These are phyloP conservation scores for Electrophaes corylata DNA, from an alignment of 2,888 invertebrate genomes.

Conservation along the genomic window DNA sequence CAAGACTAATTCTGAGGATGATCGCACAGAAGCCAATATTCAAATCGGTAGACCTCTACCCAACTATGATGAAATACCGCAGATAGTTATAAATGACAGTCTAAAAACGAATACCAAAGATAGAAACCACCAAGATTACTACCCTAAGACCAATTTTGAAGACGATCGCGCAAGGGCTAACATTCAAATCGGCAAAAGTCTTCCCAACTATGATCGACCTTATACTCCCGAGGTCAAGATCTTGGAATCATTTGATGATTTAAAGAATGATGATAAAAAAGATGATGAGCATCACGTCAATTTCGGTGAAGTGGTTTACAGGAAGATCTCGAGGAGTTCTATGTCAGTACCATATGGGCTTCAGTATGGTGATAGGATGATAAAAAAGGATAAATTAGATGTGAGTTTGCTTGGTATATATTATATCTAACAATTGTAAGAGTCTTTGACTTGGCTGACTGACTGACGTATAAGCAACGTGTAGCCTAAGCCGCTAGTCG, in stretches of 20 bases:
- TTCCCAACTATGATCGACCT: slow-evolving; percentile 38
- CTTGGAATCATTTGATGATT: slow-evolving; percentile 47
- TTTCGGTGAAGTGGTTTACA: slow-evolving; percentile 45
- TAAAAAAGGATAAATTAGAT: slow-evolving; percentile 37
- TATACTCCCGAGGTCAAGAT: slow-evolving; percentile 71
- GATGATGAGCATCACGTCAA: slow-evolving; percentile 26
- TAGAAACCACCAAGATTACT: background rate
- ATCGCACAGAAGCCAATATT: background rate
- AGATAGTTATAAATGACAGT: background rate
- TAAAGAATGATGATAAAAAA: slow-evolving; percentile 30
- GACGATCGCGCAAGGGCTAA: background rate
- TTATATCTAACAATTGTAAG: background rate
- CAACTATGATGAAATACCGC: slow-evolving; percentile 10
- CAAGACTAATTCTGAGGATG: slow-evolving; percentile 2
- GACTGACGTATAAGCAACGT: too few species aligned
- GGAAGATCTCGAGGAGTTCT: slow-evolving; percentile 82
- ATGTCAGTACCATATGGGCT: slow-evolving; percentile 86
- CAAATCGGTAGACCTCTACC: slow-evolving; percentile 14
- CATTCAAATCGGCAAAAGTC: slow-evolving; percentile 11
- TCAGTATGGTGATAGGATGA: slow-evolving; percentile 71
- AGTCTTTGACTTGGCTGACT: too few species aligned
- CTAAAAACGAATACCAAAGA: background rate
- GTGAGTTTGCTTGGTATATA: slow-evolving; percentile 41
- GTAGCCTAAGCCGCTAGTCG: too few species aligned
- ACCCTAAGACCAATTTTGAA: background rate